A percentile compares a stretch with the other conserved stretches of the same genome.
Evolutionary conservation across 2,888 invertebrate genomes (phyloP).

Genomic region (Aporophyla nigra): DNA sequence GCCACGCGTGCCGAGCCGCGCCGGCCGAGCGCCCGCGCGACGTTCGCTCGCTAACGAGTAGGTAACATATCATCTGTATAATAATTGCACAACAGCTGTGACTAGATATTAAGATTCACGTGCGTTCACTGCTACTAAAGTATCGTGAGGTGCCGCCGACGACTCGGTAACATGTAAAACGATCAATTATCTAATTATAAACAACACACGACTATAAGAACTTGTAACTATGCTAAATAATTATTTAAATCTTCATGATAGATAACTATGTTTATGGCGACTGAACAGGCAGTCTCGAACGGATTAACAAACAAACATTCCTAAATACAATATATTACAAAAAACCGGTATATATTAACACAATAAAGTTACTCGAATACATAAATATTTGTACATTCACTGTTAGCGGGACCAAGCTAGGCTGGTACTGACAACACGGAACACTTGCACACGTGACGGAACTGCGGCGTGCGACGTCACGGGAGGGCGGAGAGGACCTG

Average conservation of each 20-base stretch:
- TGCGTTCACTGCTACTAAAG: constrained; percentile 69
- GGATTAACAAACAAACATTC: constrained; percentile 68
- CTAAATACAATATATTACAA: constrained; percentile 68
- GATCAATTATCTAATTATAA: constrained; percentile 68
- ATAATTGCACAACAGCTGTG: constrained; percentile 85
- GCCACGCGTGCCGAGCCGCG: constrained; percentile 41
- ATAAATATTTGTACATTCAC: constrained; percentile 76
- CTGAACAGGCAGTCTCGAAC: constrained; percentile 59
- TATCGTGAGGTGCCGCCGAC: constrained; percentile 68
- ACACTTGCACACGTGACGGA: constrained; percentile 24
- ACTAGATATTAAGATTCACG: constrained; percentile 84
- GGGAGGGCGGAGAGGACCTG: constrained; percentile 72
- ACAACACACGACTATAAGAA: constrained; percentile 73
- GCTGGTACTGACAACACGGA: constrained; percentile 38
- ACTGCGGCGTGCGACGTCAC: constrained; percentile 40
- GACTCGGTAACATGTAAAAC: constrained; percentile 69
- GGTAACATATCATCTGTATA: constrained; percentile 63
- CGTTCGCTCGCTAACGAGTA: constrained; percentile 42
- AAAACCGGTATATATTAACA: constrained; percentile 70
- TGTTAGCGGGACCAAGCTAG: constrained; percentile 52
- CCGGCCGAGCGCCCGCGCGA: constrained; percentile 22
- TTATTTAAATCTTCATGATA: constrained; percentile 66
- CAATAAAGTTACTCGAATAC: constrained; percentile 66
- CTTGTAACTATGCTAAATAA: constrained; percentile 70
- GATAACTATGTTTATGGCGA: constrained; percentile 60